Base-by-base conservation (phyloP, 2,888 invertebrate species). In the Chaetogeoica ovagalla region DNA sequence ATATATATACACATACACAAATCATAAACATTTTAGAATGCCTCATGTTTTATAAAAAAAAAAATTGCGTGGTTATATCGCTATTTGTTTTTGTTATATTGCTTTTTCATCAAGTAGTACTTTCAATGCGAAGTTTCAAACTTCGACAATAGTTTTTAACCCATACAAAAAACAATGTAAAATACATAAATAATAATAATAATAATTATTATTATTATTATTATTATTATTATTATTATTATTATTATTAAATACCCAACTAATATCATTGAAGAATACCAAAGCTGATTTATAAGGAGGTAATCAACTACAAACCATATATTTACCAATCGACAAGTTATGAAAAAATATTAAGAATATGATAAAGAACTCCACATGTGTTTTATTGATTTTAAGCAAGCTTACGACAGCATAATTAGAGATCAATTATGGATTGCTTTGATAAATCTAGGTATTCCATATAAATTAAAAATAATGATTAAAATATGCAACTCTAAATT, bases 381-480 rank as follows among this genome's bases (percentile, higher is more conserved):
- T 69, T 69, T 69, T 7, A 52, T 69, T 30, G 69, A 52, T 69
- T 69, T 69, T 69, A 69, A 69, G 30, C 69, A 69, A 55, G 69
- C 23, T 17, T 55, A 52, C n/a, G 6, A 52, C 19, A 69, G 9
- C 17, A 69, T 69, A 69, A 69, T 23, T 37, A 63, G 19, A 37
- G 9, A 69, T 9, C 23, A 55, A 15, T 30, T 69, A 69, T 52
- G 23, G 17, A 63, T 19, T 63, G 19, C 37, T 9, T 23, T 52
- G 17, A 8, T 23, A 30, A 69, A 69, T 30, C 30, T 69, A 69
- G 9, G 19, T 55, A 52, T 69, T 30, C 69, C 69, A 4, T 23
- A 69, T 55, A 69, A 69, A 30, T 69, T 52, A 30, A 23, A 52
- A 69, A 69, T 17, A 69, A 69, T 69, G 52, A 69, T 55, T 8